Conservation (phyloP, 1,140 invertebrate species). For the Grapholita molesta region DNA sequence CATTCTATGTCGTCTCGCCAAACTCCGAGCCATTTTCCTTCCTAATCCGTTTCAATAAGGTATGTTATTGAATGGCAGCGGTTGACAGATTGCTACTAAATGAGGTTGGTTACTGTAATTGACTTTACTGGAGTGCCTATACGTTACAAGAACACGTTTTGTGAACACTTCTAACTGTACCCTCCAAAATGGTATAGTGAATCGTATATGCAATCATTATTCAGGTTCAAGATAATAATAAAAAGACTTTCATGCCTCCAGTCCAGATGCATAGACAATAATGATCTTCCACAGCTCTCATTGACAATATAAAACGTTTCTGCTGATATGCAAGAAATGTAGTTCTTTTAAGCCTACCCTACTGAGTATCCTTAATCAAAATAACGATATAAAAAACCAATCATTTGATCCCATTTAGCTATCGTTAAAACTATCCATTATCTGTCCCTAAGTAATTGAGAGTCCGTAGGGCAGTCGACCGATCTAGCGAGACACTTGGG, state of each 20-base stretch:
- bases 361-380: not conserved
- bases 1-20: not conserved
- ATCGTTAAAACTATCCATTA: slow-evolving; percentile 15
- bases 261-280: too few relatives aligned
- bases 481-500: not conserved
- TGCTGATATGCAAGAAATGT: too few relatives aligned
- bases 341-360: not conserved
- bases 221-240: too few relatives aligned
- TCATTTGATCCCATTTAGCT: slow-evolving; percentile 17
- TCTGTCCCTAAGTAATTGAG: slow-evolving; percentile 12
- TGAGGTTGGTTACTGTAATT: slow-evolving; percentile 9
- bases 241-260: too few relatives aligned
- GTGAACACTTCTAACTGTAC: not conserved
- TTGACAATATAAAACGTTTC: too few relatives aligned
- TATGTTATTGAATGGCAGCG: not conserved
- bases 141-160: not conserved
- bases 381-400: slow-evolving; percentile 15
- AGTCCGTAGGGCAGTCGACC: not conserved
- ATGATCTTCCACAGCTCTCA: too few relatives aligned
- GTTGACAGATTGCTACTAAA: not conserved
- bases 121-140: not conserved
- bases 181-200: not conserved
- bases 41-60: not conserved
- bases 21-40: not conserved
- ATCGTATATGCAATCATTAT: too few relatives aligned